Evolutionary conservation across 2,113 vertebrate species (phyloP).

Genomic region (Grantiella picta): DNA sequence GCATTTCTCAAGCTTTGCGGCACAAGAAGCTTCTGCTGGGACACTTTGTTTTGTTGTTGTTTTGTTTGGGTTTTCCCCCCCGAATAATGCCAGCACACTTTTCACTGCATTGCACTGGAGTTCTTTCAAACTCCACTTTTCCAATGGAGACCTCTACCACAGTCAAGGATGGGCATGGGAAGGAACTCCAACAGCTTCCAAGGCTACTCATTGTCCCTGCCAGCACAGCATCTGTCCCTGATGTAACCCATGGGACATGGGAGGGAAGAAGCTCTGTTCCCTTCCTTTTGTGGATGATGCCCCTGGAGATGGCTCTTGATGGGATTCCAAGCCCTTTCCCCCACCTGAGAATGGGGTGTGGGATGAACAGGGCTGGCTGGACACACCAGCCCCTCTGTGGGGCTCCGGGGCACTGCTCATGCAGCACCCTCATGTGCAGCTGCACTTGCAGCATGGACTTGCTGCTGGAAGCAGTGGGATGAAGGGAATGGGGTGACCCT

Average conservation of each 20-base stretch:
- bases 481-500: neutral
- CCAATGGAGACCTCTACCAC: neutral
- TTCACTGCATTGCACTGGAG: neutral
- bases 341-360: neutral
- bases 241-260: fast-evolving
- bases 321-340: neutral
- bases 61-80: fast-evolving
- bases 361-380: neutral
- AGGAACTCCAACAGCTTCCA: neutral
- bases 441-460: neutral
- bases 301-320: neutral
- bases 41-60: neutral
- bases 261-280: neutral
- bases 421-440: fast-evolving
- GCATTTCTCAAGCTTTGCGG: neutral
- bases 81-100: too few relatives aligned
- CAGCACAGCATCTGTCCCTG: neutral
- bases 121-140: neutral
- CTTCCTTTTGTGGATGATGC: neutral
- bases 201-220: neutral
- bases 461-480: neutral
- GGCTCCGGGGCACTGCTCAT: fast-evolving
- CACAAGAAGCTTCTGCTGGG: neutral
- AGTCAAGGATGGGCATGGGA: neutral
- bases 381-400: fast-evolving